Conservation (phyloP, 1,140 invertebrate genomes). For the Vanessa tameamea region DNA sequence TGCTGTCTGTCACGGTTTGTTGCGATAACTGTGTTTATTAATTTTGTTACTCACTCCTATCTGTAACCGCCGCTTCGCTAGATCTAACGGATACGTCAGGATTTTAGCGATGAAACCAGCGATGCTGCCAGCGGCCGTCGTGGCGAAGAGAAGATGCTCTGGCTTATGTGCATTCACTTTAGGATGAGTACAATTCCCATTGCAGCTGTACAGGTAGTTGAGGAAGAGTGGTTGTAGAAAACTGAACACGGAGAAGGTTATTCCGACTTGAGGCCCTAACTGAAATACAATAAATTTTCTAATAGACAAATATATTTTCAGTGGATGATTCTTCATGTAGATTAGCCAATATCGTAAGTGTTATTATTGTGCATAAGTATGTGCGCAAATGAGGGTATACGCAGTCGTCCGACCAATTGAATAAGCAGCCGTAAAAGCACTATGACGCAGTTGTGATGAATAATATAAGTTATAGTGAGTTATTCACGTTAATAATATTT, state of each 20-base stretch:
- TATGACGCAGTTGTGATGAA: too few relatives aligned
- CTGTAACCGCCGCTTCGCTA: slow-evolving; percentile 64
- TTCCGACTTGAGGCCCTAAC: slow-evolving; percentile 64
- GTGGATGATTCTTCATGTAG: too few relatives aligned
- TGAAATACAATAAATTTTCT: slow-evolving; percentile 34
- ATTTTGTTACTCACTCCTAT: slow-evolving; percentile 52
- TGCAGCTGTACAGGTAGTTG: slow-evolving; percentile 35
- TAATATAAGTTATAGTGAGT: too few relatives aligned
- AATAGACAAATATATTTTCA: background rate
- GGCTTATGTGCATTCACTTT: slow-evolving; percentile 40
- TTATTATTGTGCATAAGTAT: too few relatives aligned
- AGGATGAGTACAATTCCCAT: slow-evolving; percentile 26
- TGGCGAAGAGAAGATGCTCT: slow-evolving; percentile 54
- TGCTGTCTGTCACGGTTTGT: background rate
- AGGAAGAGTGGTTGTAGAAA: slow-evolving; percentile 55
- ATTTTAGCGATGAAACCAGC: slow-evolving; percentile 64
- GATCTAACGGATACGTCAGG: slow-evolving; percentile 64
- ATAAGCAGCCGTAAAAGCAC: too few relatives aligned
- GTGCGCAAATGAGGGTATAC: too few relatives aligned
- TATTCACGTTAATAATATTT: too few relatives aligned
- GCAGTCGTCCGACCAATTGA: too few relatives aligned
- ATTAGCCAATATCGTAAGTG: too few relatives aligned
- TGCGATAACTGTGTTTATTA: background rate
- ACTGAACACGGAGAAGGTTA: slow-evolving; percentile 63
- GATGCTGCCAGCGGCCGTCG: slow-evolving; percentile 49